phyloP scores from a whole-genome alignment of 1,140 invertebrate species.

The Thaumatotibia leucotreta region DNA sequence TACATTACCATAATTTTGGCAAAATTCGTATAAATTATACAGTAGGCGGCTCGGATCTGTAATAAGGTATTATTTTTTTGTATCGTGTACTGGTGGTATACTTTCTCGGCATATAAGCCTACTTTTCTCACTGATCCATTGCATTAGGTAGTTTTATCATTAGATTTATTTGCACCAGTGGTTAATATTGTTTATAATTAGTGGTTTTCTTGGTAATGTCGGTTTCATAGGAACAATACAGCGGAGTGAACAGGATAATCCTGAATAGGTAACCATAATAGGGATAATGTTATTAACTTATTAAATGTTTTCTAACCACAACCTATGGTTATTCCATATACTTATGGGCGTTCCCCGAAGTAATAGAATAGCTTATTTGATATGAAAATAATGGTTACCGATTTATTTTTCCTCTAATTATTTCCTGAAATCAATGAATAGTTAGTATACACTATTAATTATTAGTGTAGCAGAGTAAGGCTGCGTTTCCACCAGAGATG shows the following conservation, averaged over 20 bases:
- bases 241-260: neutral
- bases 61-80: neutral
- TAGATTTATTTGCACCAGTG: neutral
- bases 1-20: constrained; percentile 6
- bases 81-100: neutral
- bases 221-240: neutral
- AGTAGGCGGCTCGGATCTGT: neutral
- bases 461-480: too few species aligned
- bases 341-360: neutral
- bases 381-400: neutral
- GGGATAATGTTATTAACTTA: neutral
- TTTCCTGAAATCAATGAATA: too few species aligned
- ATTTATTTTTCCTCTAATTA: too few species aligned
- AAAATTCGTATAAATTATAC: constrained; percentile 4
- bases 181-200: neutral
- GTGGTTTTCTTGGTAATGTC: neutral
- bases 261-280: neutral
- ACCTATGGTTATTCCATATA: neutral
- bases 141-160: neutral
- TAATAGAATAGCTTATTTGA: neutral
- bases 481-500: too few species aligned
- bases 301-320: neutral
- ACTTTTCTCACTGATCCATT: neutral
- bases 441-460: too few species aligned
- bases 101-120: neutral